A percentile compares a stretch with the other conserved stretches of the same genome.
These are phyloP conservation scores for Odontamblyopus lacepedii DNA, from an alignment of 2,797 vertebrate species.

Conservation along the genomic window DNA sequence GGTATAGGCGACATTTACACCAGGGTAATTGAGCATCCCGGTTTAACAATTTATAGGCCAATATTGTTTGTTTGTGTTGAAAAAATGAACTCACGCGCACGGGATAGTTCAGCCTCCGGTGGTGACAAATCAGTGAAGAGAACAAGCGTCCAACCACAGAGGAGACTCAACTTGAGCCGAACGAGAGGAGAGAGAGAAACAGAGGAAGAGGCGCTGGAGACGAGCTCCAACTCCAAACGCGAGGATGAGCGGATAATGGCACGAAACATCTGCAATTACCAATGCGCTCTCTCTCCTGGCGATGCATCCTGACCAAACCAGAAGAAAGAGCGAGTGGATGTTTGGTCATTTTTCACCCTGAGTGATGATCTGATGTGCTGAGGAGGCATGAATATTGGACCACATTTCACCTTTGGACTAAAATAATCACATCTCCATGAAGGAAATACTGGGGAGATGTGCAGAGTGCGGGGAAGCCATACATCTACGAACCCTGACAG, in stretches of 20 bases:
- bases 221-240: conserved; percentile 70
- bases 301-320: conserved; percentile 49
- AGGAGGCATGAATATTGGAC: conserved; percentile 43
- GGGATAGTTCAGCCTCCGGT: conserved; percentile 45
- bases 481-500: conserved; percentile 44
- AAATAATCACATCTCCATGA: conserved; percentile 55
- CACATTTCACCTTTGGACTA: conserved; percentile 38
- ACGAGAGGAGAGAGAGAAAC: conserved; percentile 36
- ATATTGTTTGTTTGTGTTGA: conserved; percentile 35
- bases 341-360: conserved; percentile 35
- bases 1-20: not conserved
- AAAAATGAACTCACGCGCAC: conserved; percentile 19
- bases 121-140: conserved; percentile 54
- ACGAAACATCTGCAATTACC: conserved; percentile 53
- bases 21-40: conserved; percentile 14
- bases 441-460: conserved; percentile 56
- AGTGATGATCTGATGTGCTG: conserved; percentile 29
- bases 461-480: conserved; percentile 51
- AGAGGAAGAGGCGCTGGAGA: conserved; percentile 53
- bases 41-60: conserved; percentile 46
- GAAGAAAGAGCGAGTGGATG: conserved; percentile 40
- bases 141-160: conserved; percentile 59
- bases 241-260: conserved; percentile 62
- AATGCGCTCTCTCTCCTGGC: conserved; percentile 37
- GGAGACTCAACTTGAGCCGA: conserved; percentile 21